Evolutionary conservation across 2,888 invertebrate genomes (phyloP), one percentile per base, ranked within the genome.

Genomic region (Ptychoptera albimana): DNA sequence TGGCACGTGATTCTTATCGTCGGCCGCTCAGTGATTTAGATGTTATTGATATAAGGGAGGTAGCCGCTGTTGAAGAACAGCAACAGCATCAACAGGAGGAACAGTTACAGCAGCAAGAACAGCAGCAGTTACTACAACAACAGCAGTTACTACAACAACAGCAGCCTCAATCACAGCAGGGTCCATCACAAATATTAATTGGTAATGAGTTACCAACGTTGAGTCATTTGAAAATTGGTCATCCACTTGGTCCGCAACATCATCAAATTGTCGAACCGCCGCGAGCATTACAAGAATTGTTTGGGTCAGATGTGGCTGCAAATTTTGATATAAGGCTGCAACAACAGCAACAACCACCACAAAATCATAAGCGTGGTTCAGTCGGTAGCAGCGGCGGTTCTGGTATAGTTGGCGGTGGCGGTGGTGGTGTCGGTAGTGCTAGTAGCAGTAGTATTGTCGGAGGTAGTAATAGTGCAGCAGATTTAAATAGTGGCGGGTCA

Each of bases 321-420:
- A 45, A 43, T 48, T 36, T 46, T 31, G 40, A 40, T 23, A 37
- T 39, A 30, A 36, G 42, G 47, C 37, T 46, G 23, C 46, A 42
- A 38, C 45, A 44, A 37, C 50, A 45, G 32, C 49, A 53, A 42
- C 50, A 53, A 42, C 50, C 37, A 39, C 31, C 32, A 35, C 16
- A 16, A 36, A 15, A 32, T 34, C 16, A 39, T 12, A n/a, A n/a
- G 13, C 12, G 2, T 12, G 7, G 14, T 12, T 10, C 37, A 37
- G 8, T 23, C 7, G 23, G 40, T 50, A 49, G 32, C 54, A 55
- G 46, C 55, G 53, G 50, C 51, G 55, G 42, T 43, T 14, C 60
- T 16, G 60, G 60, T 46, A 52, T 51, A 47, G 53, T 49, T 37
- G 52, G 47, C 37, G 50, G 34, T 34, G 16, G 15, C 3, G 39